Conservation (phyloP, 2,797 vertebrate species). For the Iguana delicatissima region DNA sequence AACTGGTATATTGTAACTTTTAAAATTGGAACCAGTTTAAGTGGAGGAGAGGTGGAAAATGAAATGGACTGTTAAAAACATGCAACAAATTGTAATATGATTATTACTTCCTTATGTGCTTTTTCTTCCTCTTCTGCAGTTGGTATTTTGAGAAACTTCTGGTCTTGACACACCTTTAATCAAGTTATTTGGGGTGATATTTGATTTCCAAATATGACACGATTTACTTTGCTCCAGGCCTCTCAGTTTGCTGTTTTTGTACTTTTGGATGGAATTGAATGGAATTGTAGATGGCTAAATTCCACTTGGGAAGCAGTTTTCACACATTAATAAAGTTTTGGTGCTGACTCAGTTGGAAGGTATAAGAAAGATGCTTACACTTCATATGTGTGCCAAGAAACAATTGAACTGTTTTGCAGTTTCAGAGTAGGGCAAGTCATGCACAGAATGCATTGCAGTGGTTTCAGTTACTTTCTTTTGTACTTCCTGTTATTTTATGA, state of each 20-base stretch:
- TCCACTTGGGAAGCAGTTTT: background rate
- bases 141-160: background rate
- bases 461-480: background rate
- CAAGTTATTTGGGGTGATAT: background rate
- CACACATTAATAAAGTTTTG: background rate
- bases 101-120: background rate
- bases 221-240: background rate
- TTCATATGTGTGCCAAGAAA: background rate
- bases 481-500: background rate
- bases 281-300: background rate
- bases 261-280: slow-evolving; percentile 2
- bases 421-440: background rate
- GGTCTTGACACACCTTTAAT: background rate
- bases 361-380: background rate
- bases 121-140: background rate
- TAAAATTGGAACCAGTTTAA: background rate
- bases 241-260: background rate
- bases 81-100: background rate
- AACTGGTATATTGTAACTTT: background rate
- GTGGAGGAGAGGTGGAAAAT: background rate
- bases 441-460: background rate
- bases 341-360: background rate
- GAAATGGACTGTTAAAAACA: background rate
- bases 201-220: background rate
- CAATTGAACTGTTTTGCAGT: background rate